Evolutionary conservation across 2,888 invertebrate species (phyloP), one percentile per base, ranked within the genome.

Genomic region (Patella depressa): DNA sequence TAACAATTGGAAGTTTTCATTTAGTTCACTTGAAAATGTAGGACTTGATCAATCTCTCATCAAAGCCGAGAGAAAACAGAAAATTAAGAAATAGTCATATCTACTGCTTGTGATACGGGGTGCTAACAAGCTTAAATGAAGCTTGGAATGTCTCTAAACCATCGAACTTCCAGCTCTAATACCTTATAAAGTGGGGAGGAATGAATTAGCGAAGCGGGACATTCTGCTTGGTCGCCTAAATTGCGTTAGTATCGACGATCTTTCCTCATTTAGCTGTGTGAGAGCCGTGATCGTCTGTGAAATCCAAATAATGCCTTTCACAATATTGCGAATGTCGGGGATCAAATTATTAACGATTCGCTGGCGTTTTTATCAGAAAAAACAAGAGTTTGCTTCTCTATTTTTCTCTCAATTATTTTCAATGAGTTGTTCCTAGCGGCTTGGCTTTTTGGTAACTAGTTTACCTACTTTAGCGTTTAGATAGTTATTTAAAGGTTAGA

Each of bases 281-380:
- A 65, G 65, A 24, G 24, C 19, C 19, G 19, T 65, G 65, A 65
- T 65, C 65, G 65, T 65, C 65, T 65, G 65, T 65, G 65, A 65
- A 65, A 65, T 65, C 24, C 65, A 65, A 65, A 65, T 65, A 65
- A 65, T 65, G 24, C 65, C 65, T 65, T 65, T 65, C 65, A 65
- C 65, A 65, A 65, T 65, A 65, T 65, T 65, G 65, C 24, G 65
- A 65, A 65, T 65, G 65, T 65, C 65, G 65, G 17, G 65, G 65
- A 65, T 65, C 65, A 65, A 65, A 65, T 65, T 65, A 65, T 65
- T 65, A 65, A 65, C 65, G 65, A 65, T 24, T 65, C 19, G 65
- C 65, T 65, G 65, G 11, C 45, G 45, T 45, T 45, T 45, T 45
- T 45, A 45, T 45, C 45, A 45, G 45, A 45, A 45, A 45, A 45